These are phyloP conservation scores for Drosophila pallidifrons DNA, from an alignment of 1,140 invertebrate species.

Conservation along the genomic window DNA sequence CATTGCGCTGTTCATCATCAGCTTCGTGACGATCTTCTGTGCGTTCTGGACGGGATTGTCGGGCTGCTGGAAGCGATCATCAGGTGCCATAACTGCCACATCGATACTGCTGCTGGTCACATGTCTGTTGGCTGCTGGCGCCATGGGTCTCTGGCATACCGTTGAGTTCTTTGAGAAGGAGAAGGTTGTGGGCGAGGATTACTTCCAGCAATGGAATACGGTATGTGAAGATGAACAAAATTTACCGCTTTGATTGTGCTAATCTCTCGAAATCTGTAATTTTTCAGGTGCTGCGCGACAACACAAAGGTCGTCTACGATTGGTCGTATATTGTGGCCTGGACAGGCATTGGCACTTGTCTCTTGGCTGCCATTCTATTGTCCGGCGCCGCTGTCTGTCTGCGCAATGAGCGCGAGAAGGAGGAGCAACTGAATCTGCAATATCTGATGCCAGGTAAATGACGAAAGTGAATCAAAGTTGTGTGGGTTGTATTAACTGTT, in stretches of 20 bases:
- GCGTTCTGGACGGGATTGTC: conserved; percentile 96
- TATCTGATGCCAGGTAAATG: conserved; percentile 97
- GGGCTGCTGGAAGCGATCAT: conserved; percentile 95
- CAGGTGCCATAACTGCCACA: conserved; percentile 96
- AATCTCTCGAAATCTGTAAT: not conserved
- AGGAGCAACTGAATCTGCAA: conserved; percentile 98
- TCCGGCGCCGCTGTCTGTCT: conserved; percentile 96
- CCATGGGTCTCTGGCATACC: conserved; percentile 97
- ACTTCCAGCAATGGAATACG: conserved; percentile 95
- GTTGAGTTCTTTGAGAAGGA: conserved; percentile 98
- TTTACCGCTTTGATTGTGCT: not conserved
- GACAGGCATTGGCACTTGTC: conserved; percentile 95
- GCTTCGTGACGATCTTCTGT: conserved; percentile 95
- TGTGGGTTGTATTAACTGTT: not conserved
- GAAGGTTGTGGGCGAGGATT: conserved; percentile 95
- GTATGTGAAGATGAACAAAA: conserved; percentile 85
- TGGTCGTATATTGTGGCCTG: conserved; percentile 98
- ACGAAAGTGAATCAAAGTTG: not conserved
- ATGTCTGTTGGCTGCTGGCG: conserved; percentile 95
- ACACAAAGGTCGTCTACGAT: conserved; percentile 94
- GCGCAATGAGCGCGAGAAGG: conserved; percentile 95
- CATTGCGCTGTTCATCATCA: conserved; percentile 93
- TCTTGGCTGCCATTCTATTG: conserved; percentile 95
- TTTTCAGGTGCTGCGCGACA: conserved; percentile 93
- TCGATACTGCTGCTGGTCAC: conserved; percentile 94